Conservation (phyloP, 2,888 invertebrate species). For the Ormyrus labotus region DNA sequence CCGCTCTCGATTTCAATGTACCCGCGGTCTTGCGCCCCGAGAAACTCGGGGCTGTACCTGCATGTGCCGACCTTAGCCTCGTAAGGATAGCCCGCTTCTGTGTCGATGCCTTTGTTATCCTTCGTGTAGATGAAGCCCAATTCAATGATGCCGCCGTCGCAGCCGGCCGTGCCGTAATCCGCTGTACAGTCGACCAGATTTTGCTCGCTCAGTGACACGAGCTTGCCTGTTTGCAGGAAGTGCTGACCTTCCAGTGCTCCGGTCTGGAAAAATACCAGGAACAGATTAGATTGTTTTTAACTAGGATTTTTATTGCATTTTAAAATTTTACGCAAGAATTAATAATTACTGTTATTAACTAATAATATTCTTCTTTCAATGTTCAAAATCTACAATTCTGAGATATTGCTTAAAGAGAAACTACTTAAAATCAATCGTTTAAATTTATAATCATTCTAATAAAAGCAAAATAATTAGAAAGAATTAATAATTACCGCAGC, state of each 20-base stretch:
- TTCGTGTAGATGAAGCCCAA: constrained; percentile 90
- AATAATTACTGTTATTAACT: too few species aligned
- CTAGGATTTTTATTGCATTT: too few species aligned
- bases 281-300: too few species aligned
- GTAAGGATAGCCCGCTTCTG: constrained; percentile 92
- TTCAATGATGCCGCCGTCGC: constrained; percentile 91
- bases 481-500: constrained; percentile 74
- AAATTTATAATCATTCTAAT: too few species aligned
- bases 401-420: too few species aligned
- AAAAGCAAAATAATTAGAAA: too few species aligned
- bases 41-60: constrained; percentile 80
- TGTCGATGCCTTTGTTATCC: constrained; percentile 91
- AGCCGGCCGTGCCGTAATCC: constrained; percentile 91
- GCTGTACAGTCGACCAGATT: constrained; percentile 92
- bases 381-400: too few species aligned
- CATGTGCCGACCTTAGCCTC: constrained; percentile 76
- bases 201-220: constrained; percentile 93
- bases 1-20: constrained; percentile 86
- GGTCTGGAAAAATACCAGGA: constrained; percentile 79
- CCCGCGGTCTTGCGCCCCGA: constrained; percentile 89
- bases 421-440: too few species aligned
- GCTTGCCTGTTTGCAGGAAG: constrained; percentile 85
- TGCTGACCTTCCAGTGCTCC: constrained; percentile 93
- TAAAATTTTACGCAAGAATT: too few species aligned
- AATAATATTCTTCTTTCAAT: too few species aligned